phyloP scores from a whole-genome alignment of 2,797 vertebrate genomes.

The Pteropus rufus region DNA sequence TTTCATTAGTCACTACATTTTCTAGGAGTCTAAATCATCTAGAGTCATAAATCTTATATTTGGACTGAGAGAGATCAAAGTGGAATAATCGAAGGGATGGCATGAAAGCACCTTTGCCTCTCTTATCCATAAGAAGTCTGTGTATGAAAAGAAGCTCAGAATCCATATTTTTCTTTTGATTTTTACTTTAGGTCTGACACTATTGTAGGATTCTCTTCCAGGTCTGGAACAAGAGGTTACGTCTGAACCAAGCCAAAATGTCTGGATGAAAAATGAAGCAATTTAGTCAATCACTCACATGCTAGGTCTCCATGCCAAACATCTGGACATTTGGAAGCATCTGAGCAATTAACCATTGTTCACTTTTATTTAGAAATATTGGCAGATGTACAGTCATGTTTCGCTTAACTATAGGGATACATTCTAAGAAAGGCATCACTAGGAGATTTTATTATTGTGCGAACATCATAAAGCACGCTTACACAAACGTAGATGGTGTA shows the following conservation, averaged over 20 bases:
- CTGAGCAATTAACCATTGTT: neutral
- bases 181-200: neutral
- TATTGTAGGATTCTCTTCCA: neutral
- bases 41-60: neutral
- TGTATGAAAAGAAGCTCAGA: neutral
- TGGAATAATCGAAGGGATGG: neutral
- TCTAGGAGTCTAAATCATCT: neutral
- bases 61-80: neutral
- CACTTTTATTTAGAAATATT: slow-evolving; percentile 24
- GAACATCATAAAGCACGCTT: neutral
- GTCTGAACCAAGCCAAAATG: neutral
- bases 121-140: neutral
- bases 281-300: neutral
- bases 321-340: slow-evolving; percentile 5
- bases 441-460: neutral
- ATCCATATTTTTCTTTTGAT: neutral
- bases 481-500: too few species aligned
- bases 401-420: neutral
- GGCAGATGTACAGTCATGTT: neutral
- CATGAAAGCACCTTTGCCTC: neutral
- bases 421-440: neutral
- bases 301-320: neutral
- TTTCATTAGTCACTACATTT: neutral
- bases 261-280: slow-evolving; percentile 40
- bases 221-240: neutral